Evolutionary conservation across 2,888 invertebrate species (phyloP), one percentile per base, ranked within the genome.

Genomic region (Chloroclystis v-ata): DNA sequence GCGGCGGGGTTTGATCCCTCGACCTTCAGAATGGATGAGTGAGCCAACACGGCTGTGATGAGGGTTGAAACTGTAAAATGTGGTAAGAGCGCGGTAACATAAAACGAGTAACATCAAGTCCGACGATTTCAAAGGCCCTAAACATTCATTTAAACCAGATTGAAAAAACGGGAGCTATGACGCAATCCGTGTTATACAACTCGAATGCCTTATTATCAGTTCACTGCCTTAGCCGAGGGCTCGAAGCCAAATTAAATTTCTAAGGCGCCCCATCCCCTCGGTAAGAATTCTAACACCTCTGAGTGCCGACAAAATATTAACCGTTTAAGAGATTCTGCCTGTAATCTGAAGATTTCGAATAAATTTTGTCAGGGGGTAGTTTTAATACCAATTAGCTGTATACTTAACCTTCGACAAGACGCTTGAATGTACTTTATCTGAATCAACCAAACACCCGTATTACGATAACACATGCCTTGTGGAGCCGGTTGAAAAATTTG

Each of bases 241-340:
- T 41, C 47, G 16, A 37, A 41, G 39, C 46, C 41, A 56, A 60
- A 60, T 57, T 56, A 52, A 56, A 54, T 55, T 57, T 55, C 38
- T 30, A 12, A 35, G 11, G 30, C 8, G 14, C 25, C 13, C 38
- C 48, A 43, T 35, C 43, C 44, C 37, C 25, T 26, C 49, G 11
- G 28, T 30, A 43, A 51, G 45, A 47, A 37, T 43, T 50, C 47
- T 52, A 54, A 53, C 54, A 57, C 51, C 52, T 57, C 51, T 43
- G 44, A 52, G 44, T 49, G 45, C 49, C 51, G 45, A 41, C 56
- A 52, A 56, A 60, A 57, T 55, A 57, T 55, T 57, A 56, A 54
- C 51, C 52, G 47, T 46, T 60, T 54, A 52, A 44, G 44, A 43
- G 44, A 53, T 50, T 52, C 47, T 45, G 37, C 47, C 47, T 26